phyloP scores from a whole-genome alignment of 2,797 vertebrate species.

The Furcifer pardalis region DNA sequence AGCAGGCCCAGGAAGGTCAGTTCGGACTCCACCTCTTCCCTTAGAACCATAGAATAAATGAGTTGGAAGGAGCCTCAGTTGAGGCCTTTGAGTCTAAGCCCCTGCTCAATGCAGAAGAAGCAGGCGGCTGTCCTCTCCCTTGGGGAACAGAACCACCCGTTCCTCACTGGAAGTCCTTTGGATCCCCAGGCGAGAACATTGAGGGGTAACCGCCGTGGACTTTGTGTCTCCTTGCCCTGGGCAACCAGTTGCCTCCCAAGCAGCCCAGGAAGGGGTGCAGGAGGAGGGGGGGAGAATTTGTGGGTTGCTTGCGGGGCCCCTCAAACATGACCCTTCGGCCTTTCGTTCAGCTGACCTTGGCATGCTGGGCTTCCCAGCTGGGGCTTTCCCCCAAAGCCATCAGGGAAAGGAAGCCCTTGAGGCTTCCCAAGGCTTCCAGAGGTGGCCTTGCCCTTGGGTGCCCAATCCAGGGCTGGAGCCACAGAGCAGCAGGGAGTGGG shows the following conservation, averaged over 20 bases:
- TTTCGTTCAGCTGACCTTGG: neutral
- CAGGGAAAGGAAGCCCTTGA: too few species aligned
- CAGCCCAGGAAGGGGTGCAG: neutral
- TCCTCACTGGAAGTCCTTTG: too few species aligned
- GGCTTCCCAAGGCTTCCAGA: too few species aligned
- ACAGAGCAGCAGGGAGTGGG: neutral
- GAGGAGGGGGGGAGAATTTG: too few species aligned
- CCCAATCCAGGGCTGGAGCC: too few species aligned
- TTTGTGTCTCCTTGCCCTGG: too few species aligned
- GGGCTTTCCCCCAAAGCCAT: neutral
- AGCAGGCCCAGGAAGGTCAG: constrained; percentile 80
- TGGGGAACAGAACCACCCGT: neutral
- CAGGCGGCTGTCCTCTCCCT: fast-evolving
- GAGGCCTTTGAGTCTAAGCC: too few species aligned
- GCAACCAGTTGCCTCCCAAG: neutral
- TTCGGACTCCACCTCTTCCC: constrained; percentile 75
- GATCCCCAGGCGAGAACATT: too few species aligned
- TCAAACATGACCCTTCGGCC: neutral
- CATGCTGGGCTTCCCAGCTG: neutral
- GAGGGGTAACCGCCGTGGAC: too few species aligned
- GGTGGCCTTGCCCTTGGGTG: too few species aligned
- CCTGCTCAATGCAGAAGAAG: constrained; percentile 29
- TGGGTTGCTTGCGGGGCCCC: neutral
- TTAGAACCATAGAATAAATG: too few species aligned
- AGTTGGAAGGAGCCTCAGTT: too few species aligned